phyloP scores from a whole-genome alignment of 2,113 vertebrate genomes.

The Prolemur simus region DNA sequence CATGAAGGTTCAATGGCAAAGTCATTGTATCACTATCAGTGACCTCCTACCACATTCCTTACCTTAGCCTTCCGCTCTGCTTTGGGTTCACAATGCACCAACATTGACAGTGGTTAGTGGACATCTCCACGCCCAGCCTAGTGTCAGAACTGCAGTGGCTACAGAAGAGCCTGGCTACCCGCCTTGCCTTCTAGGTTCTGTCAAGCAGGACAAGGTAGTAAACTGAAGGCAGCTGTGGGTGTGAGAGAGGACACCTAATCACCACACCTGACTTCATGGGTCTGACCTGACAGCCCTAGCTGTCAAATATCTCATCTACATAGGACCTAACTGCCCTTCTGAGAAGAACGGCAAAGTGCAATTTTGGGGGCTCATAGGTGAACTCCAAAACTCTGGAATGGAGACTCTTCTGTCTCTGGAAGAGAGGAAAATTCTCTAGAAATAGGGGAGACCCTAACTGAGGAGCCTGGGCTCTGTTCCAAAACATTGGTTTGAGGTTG shows the following conservation, averaged over 20 bases:
- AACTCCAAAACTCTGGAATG: not conserved
- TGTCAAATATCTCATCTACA: not conserved
- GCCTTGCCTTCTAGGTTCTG: not conserved
- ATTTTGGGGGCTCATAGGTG: not conserved
- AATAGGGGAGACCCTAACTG: not conserved
- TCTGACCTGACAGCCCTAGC: not conserved
- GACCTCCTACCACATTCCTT: not conserved
- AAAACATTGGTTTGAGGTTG: not conserved
- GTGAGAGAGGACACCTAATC: not conserved
- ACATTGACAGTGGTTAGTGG: fast-evolving
- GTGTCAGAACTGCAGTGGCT: not conserved
- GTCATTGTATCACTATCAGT: not conserved
- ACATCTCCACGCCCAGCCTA: not conserved
- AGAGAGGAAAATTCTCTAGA: not conserved
- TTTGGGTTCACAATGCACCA: not conserved
- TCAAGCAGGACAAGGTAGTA: not conserved
- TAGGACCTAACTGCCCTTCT: not conserved
- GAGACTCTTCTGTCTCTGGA: not conserved
- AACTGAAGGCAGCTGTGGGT: not conserved
- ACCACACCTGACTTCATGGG: not conserved
- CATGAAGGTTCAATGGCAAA: not conserved
- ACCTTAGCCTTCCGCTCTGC: not conserved
- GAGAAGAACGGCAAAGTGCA: not conserved
- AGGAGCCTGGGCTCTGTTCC: not conserved
- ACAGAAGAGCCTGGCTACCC: not conserved